Base-by-base conservation (phyloP, 1,140 invertebrate species). In the Hypsibius dujardini region DNA sequence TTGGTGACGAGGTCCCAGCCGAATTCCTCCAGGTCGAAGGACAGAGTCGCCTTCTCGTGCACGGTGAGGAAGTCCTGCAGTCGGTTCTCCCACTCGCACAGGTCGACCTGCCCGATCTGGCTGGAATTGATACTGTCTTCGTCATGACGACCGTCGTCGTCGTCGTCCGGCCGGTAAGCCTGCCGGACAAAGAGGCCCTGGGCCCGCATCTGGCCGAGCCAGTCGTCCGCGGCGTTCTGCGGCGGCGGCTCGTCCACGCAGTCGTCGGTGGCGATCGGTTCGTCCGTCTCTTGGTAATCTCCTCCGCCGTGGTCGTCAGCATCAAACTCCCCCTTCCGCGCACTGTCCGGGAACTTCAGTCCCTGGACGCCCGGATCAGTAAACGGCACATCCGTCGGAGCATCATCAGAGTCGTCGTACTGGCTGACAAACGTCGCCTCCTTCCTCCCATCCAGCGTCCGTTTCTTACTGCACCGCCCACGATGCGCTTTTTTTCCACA, bases 371-470 rank as follows among this genome's bases (percentile, higher is more conserved):
- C 50, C 7, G 50, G 50, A 7, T 56, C 50, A 56, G 50, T n/a
- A n/a, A 56, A 56, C 7, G 50, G 50, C 7, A n/a, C 50, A 7
- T 56, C 50, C 7, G n/a, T 56, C n/a, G n/a, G n/a, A n/a, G n/a
- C n/a, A n/a, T n/a, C n/a, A 56, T 56, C 50, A 56, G 50, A 7
- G 7, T 7, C 50, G 7, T 56, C 50, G 50, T n/a, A 7, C 7
- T 56, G 7, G n/a, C 50, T 56, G 50, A 56, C 50, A n/a, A 56
- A 56, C 50, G 50, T 56, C 50, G n/a, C 50, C n/a, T 56, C 50
- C 50, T 7, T n/a, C 7, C 50, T n/a, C n/a, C n/a, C 50, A 7
- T 56, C 50, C n/a, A 7, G 50, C 50, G 50, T n/a, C 50, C 50
- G 7, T n/a, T 56, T 56, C 50, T n/a, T 56, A n/a, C 7, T 56